These are phyloP conservation scores for Drosophila takahashii DNA, from an alignment of 1,140 invertebrate species.

Conservation along the genomic window DNA sequence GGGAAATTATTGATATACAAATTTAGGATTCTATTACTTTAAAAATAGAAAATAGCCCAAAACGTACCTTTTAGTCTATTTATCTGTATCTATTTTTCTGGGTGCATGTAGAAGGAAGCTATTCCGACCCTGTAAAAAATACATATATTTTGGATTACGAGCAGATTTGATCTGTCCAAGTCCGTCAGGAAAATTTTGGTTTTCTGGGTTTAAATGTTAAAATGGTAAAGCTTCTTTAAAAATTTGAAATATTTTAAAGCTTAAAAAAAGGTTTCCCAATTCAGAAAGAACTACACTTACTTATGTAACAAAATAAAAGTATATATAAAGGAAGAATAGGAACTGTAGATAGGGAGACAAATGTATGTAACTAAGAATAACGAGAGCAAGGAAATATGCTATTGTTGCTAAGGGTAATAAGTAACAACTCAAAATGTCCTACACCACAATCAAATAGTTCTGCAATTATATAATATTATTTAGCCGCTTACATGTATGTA, in stretches of 20 bases:
- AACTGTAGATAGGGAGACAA: conserved; percentile 78
- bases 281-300: conserved; percentile 1
- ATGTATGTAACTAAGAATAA: conserved; percentile 56
- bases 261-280: conserved; percentile 1
- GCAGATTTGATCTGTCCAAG: too few species aligned
- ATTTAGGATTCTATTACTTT: too few species aligned
- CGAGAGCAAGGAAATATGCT: conserved; percentile 32
- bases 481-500: conserved; percentile 21
- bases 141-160: too few species aligned
- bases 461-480: conserved; percentile 10
- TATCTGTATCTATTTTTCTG: too few species aligned
- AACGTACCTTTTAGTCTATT: too few species aligned
- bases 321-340: conserved; percentile 47
- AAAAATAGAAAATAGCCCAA: too few species aligned
- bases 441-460: conserved; percentile 7
- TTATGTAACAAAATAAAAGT: conserved; percentile 39
- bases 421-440: conserved; percentile 61
- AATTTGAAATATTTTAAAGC: background rate
- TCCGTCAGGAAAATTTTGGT: too few species aligned
- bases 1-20: too few species aligned
- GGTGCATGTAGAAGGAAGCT: too few species aligned
- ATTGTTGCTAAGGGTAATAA: conserved; percentile 55
- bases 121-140: too few species aligned
- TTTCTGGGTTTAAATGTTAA: too few species aligned
- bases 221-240: too few species aligned